These are phyloP conservation scores for Drosophila fuyamai DNA, from an alignment of 1,140 invertebrate genomes.

Conservation along the genomic window DNA sequence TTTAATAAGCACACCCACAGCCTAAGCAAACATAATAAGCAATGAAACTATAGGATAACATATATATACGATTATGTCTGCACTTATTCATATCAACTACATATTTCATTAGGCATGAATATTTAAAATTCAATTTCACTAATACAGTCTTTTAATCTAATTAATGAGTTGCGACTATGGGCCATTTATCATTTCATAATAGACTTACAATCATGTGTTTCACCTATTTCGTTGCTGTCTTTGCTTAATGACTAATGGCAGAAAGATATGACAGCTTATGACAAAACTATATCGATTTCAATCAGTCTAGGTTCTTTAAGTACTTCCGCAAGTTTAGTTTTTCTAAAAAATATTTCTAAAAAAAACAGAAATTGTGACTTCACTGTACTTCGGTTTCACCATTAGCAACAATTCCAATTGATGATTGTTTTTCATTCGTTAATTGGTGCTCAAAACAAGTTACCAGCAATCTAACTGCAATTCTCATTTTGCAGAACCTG, in stretches of 20 bases:
- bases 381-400: background rate
- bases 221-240: too few species aligned
- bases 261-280: background rate
- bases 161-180: background rate
- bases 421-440: background rate
- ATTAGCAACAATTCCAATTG: background rate
- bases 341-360: too few species aligned
- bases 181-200: background rate
- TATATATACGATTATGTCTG: background rate
- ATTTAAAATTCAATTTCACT: constrained; percentile 10
- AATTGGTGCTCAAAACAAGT: constrained; percentile 3
- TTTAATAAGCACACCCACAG: background rate
- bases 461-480: constrained; percentile 9
- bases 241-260: background rate
- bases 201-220: background rate
- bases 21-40: constrained; percentile 11
- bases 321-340: too few species aligned
- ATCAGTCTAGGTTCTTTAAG: too few species aligned
- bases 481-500: constrained; percentile 11
- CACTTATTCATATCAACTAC: background rate
- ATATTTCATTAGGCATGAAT: constrained; percentile 11
- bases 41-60: background rate
- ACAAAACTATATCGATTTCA: background rate
- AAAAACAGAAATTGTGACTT: background rate
- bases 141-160: background rate